Conservation (phyloP, 2,888 invertebrate species). For the Sinotaia quadrata region DNA sequence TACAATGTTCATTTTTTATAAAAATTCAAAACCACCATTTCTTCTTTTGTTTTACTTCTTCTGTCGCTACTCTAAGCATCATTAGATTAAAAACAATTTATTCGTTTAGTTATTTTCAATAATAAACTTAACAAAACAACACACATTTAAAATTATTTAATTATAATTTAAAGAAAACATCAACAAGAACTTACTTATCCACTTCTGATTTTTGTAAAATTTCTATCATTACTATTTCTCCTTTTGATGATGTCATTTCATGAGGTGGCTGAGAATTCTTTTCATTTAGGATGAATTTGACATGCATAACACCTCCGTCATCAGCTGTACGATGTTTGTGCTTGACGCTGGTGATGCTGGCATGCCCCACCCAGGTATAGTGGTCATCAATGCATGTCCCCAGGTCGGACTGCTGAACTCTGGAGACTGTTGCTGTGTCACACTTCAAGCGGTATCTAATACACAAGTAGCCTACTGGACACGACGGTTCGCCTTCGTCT, state of each 20-base stretch:
- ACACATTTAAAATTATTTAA: no score
- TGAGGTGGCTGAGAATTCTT: not conserved
- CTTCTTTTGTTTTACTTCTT: no score
- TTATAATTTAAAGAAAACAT: no score
- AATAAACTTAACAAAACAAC: no score
- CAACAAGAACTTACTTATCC: conserved; percentile 1
- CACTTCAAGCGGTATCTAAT: conserved; percentile 13
- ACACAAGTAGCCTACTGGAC: conserved; percentile 13
- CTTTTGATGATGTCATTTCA: not conserved
- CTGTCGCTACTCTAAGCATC: no score
- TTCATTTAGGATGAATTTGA: conserved; percentile 8
- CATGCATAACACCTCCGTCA: not conserved
- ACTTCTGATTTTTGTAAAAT: conserved; percentile 10
- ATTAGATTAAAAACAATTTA: no score
- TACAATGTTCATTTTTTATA: no score
- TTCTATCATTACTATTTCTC: conserved; percentile 1
- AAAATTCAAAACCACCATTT: no score
- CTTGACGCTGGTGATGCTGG: not conserved
- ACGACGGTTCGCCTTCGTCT: not conserved
- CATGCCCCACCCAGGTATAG: conserved; percentile 22
- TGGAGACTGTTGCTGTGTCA: not conserved
- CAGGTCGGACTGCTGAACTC: conserved; percentile 8
- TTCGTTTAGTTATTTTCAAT: no score
- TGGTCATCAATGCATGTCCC: conserved; percentile 12
- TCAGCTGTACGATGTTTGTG: conserved; percentile 3